Evolutionary conservation across 2,113 vertebrate species (phyloP).

Genomic region (Clarias magur): DNA sequence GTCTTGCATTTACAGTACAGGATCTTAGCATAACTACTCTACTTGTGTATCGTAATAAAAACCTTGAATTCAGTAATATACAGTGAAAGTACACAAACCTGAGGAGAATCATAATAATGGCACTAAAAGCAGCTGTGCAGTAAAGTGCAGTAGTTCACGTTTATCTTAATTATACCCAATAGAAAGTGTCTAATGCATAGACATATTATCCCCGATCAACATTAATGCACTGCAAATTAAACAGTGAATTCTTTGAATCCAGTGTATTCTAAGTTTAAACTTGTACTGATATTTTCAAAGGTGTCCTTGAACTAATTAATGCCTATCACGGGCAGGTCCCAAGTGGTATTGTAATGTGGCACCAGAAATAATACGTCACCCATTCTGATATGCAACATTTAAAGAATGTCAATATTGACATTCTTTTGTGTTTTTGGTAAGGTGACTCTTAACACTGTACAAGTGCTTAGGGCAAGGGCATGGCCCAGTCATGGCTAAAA

Average conservation of each 20-base stretch:
- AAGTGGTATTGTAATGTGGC: slow-evolving; percentile 5
- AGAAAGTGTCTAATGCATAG: background rate
- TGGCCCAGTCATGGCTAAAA: background rate
- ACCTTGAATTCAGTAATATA: background rate
- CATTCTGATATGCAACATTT: slow-evolving; percentile 39
- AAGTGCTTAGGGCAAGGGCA: slow-evolving; percentile 9
- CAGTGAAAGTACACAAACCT: background rate
- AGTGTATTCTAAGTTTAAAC: background rate
- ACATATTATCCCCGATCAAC: background rate
- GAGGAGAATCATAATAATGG: background rate
- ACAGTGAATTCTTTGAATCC: background rate
- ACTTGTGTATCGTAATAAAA: background rate
- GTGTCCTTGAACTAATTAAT: background rate
- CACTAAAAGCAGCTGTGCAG: background rate
- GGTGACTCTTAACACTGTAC: background rate
- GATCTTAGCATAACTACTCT: background rate
- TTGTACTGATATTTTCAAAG: background rate
- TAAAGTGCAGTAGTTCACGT: background rate
- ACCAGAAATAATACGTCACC: slow-evolving; percentile 34
- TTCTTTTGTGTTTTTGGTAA: slow-evolving; percentile 16
- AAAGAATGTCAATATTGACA: slow-evolving; percentile 39
- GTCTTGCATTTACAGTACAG: background rate
- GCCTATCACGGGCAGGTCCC: slow-evolving; percentile 15
- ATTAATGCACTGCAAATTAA: slow-evolving; percentile 13
- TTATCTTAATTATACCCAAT: background rate